Percentiles rank a stretch among this genome's conserved stretches.
Evolutionary conservation across 2,797 vertebrate species (phyloP).

Genomic region (Clarias platycephalus): DNA sequence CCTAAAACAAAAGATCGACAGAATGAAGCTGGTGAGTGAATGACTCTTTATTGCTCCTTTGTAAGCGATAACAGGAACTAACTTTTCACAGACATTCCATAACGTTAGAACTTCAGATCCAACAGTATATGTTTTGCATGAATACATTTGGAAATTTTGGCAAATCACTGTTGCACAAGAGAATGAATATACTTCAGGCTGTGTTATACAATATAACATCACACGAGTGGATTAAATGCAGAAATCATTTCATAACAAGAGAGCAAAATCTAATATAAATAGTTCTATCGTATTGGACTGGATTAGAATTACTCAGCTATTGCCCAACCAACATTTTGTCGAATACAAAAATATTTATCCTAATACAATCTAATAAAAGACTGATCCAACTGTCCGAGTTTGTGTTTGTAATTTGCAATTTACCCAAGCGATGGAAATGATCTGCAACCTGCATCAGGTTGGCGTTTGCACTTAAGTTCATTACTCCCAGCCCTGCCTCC

Average conservation of each 20-base stretch:
- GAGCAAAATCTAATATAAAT: not conserved
- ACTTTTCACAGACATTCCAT: not conserved
- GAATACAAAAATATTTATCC: not conserved
- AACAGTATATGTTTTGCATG: not conserved
- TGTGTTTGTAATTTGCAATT: constrained; percentile 54
- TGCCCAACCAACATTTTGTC: not conserved
- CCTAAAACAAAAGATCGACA: not conserved
- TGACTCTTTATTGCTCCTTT: not conserved
- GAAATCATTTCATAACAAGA: not conserved
- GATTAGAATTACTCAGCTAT: not conserved
- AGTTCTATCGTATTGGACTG: not conserved
- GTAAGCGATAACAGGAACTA: not conserved
- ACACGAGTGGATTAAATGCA: not conserved
- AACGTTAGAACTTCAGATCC: not conserved
- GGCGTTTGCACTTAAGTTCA: constrained; percentile 71
- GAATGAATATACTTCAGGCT: not conserved
- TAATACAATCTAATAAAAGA: constrained; percentile 23
- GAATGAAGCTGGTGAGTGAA: not conserved
- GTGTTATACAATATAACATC: not conserved
- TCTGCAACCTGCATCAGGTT: constrained; percentile 66
- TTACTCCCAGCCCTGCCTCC: constrained; percentile 67
- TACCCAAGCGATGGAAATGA: constrained; percentile 68
- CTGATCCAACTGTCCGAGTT: not conserved
- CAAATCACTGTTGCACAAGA: not conserved
- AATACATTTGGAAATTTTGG: not conserved